A percentile compares a stretch with the other conserved stretches of the same genome.
These are phyloP conservation scores for Cebidichthys violaceus DNA, from an alignment of 2,113 vertebrate species.

Conservation along the genomic window DNA sequence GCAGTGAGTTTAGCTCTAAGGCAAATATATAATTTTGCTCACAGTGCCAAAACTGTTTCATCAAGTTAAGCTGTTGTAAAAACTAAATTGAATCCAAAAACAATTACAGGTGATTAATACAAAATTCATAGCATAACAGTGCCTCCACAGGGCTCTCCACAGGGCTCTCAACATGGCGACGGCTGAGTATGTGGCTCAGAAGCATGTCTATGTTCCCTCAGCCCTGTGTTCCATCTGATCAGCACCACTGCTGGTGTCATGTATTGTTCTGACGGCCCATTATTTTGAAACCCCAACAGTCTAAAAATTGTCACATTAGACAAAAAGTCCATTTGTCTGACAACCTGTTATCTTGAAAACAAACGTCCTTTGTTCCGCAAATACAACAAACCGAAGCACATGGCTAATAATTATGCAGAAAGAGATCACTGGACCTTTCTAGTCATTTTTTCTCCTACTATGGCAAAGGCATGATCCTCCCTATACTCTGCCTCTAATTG, in stretches of 20 bases:
- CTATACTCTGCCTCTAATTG: no score
- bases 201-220: neutral
- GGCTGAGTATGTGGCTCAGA: neutral
- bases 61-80: neutral
- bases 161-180: neutral
- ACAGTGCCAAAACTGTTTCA: neutral
- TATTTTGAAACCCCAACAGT: neutral
- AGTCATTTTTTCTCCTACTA: neutral
- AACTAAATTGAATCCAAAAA: neutral
- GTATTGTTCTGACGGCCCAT: neutral
- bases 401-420: neutral
- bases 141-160: neutral
- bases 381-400: neutral
- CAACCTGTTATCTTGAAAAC: neutral
- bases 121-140: neutral
- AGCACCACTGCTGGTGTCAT: neutral
- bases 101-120: neutral
- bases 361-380: neutral
- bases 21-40: neutral
- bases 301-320: neutral
- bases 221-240: neutral
- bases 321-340: neutral
- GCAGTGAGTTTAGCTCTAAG: neutral
- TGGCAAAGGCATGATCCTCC: neutral
- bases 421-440: neutral